Percentiles rank a stretch among this genome's conserved stretches.
These are phyloP conservation scores for Tauraco hartlaubi DNA, from an alignment of 2,797 vertebrate species.

Conservation along the genomic window DNA sequence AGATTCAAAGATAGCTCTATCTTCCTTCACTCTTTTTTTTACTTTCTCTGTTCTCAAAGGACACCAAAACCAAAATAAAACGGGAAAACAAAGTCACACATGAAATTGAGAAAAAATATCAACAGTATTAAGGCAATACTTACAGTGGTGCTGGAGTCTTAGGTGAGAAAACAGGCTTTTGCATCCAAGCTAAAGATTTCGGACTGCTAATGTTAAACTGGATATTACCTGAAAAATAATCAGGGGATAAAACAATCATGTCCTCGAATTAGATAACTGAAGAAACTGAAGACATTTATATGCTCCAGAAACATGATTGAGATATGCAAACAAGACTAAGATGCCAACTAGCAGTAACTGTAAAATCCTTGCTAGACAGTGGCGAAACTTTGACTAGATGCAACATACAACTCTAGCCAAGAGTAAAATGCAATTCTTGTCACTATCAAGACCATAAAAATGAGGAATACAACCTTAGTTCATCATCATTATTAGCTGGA, in stretches of 20 bases:
- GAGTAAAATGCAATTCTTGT: background rate
- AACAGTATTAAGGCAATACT: background rate
- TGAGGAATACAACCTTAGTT: background rate
- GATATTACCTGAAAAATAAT: slow-evolving; percentile 10
- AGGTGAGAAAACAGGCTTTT: background rate
- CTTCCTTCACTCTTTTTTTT: background rate
- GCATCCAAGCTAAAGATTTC: background rate
- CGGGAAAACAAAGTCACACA: background rate
- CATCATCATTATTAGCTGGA: background rate
- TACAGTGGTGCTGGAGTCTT: background rate
- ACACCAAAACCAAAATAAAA: background rate
- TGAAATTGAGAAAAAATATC: background rate
- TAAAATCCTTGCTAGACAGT: background rate
- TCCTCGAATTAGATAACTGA: background rate
- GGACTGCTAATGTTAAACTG: background rate
- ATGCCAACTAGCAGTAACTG: background rate
- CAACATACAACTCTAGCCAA: background rate
- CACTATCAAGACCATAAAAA: background rate
- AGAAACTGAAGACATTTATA: background rate
- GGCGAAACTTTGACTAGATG: background rate
- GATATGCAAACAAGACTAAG: background rate
- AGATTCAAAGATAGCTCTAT: background rate
- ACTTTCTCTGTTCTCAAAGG: background rate
- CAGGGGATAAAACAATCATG: background rate
- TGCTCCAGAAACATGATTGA: background rate